These are phyloP conservation scores for Ctenoplectra terminalis DNA, from an alignment of 1,140 invertebrate species.

Conservation along the genomic window DNA sequence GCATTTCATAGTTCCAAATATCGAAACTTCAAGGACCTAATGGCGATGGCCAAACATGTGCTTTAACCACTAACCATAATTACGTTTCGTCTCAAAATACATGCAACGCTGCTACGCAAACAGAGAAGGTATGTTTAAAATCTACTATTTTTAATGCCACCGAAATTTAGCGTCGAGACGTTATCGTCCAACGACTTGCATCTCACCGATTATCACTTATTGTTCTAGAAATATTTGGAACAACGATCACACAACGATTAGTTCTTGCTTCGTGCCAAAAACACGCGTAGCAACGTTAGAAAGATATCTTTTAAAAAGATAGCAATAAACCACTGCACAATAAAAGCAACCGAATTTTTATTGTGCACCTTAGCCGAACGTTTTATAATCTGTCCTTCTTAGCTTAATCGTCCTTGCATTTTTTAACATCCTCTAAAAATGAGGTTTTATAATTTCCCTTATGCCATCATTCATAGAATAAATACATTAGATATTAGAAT, in stretches of 20 bases:
- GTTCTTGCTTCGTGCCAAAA: slow-evolving; percentile 4
- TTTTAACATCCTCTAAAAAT: too few relatives aligned
- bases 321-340: neutral
- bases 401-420: too few relatives aligned
- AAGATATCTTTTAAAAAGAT: neutral
- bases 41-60: slow-evolving; percentile 67
- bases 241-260: neutral
- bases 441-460: too few relatives aligned
- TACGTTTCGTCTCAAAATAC: slow-evolving; percentile 70
- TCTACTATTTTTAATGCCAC: neutral
- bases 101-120: slow-evolving; percentile 89
- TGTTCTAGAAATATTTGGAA: neutral
- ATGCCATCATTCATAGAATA: too few relatives aligned
- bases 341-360: neutral
- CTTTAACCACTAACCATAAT: slow-evolving; percentile 57
- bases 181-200: slow-evolving; percentile 4
- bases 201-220: neutral
- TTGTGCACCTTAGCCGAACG: neutral
- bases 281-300: neutral
- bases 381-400: too few relatives aligned
- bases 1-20: slow-evolving; percentile 80
- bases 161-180: neutral
- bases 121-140: slow-evolving; percentile 85
- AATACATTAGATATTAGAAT: too few relatives aligned
- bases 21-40: slow-evolving; percentile 77